Percentiles rank a stretch among this genome's conserved stretches.
These are phyloP conservation scores for Megalopta genalis DNA, from an alignment of 1,140 invertebrate genomes.

Conservation along the genomic window DNA sequence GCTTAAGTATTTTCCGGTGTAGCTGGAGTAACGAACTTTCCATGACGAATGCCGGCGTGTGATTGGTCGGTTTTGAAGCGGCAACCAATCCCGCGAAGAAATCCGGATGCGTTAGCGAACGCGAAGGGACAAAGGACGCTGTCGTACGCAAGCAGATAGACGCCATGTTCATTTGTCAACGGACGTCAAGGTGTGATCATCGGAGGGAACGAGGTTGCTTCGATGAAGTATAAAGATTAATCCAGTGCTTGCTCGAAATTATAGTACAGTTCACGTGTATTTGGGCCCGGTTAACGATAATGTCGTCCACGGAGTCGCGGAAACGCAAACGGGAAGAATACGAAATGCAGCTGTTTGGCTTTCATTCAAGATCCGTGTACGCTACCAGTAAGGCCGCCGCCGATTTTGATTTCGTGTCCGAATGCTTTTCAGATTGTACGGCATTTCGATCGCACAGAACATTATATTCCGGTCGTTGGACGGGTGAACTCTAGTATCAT, in stretches of 20 bases:
- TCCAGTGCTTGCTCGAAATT: slow-evolving; percentile 13
- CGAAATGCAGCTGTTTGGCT: slow-evolving; percentile 75
- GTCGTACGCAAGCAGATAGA: slow-evolving; percentile 59
- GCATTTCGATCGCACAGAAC: slow-evolving; percentile 17
- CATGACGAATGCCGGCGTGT: neutral
- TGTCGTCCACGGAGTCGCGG: slow-evolving; percentile 57
- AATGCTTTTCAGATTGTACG: slow-evolving; percentile 57
- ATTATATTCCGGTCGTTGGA: slow-evolving; percentile 63
- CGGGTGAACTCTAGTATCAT: slow-evolving; percentile 76
- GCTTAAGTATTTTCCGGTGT: neutral
- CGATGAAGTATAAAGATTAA: slow-evolving; percentile 26
- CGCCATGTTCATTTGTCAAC: slow-evolving; percentile 72
- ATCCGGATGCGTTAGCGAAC: slow-evolving; percentile 56
- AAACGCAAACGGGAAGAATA: slow-evolving; percentile 73
- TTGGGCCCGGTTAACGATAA: slow-evolving; percentile 23
- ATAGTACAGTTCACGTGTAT: slow-evolving; percentile 20
- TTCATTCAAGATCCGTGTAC: slow-evolving; percentile 70
- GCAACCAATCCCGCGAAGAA: neutral
- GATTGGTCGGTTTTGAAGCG: slow-evolving; percentile 35
- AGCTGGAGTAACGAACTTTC: neutral
- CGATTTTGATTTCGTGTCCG: slow-evolving; percentile 47
- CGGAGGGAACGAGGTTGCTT: slow-evolving; percentile 21
- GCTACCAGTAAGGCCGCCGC: slow-evolving; percentile 68
- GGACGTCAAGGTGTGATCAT: slow-evolving; percentile 63
- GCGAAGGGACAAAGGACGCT: slow-evolving; percentile 65